Base-by-base conservation (phyloP, 2,888 invertebrate genomes). In the Octodonta nipae region DNA sequence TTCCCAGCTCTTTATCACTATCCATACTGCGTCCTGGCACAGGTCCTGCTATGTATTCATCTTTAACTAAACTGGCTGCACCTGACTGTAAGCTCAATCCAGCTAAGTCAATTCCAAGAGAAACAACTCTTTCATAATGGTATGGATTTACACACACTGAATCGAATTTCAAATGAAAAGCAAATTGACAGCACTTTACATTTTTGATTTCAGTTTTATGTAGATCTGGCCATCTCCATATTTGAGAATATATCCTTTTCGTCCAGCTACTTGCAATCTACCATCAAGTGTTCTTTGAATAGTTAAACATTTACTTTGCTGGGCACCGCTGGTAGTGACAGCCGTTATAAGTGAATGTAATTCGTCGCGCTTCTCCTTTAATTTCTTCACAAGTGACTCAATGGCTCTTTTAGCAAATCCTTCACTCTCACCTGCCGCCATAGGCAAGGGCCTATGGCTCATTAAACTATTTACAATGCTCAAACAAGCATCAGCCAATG, bases 71-170 rank as follows among this genome's bases (percentile, higher is more conserved):
- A 45, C 88, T 73, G 53, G 83, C 81, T 4, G 85, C 76, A 10
- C 58, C 52, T 3, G 85, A 76, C 57, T 86, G 88, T 32, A 93
- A 69, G 5, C 89, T 91, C 33, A 93, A 68, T 10, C 92, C 91
- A 33, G 91, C 91, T 42, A 93, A 67, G 72, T 92, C 87, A 59
- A 96, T 93, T 52, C 95, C 95, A 39, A 95, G 93, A 16, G 95
- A 95, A 14, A 98, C 96, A 28, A 98, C 95, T 49, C 98, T 71
- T 62, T 98, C 96, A 61, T 99, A 99, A 58, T 99, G 98, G 61
- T 96, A 98, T 1, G 98, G 98, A 68, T 98, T 99, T 26, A 99
- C 95, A 64, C 98, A 98, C 13, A 98, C 96, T 24, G 89, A 89
- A 66, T 99, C 98, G 62, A 89, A 91, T 66, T 99, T 99, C 55